phyloP scores from a whole-genome alignment of 2,888 invertebrate genomes.

The Drosophila gaucha region DNA sequence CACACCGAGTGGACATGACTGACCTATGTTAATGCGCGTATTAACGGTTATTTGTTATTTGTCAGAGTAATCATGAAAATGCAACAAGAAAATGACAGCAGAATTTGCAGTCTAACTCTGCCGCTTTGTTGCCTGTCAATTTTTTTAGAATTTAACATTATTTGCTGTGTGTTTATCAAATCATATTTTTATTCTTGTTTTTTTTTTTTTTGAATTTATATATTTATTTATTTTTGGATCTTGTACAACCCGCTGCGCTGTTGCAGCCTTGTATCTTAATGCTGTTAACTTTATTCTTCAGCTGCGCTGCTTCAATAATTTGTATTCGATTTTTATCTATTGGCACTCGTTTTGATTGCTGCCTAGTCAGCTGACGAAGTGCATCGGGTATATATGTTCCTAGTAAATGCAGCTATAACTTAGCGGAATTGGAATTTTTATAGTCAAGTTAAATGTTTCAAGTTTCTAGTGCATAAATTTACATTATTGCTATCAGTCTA shows the following conservation, averaged over 20 bases:
- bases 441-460: too few species aligned
- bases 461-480: too few species aligned
- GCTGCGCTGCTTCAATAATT: slow-evolving; percentile 39
- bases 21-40: slow-evolving; percentile 70
- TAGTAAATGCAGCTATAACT: too few species aligned
- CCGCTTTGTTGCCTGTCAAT: slow-evolving; percentile 58
- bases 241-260: slow-evolving; percentile 25
- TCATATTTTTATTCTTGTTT: slow-evolving; percentile 20
- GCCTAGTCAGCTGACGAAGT: background rate
- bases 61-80: slow-evolving; percentile 61
- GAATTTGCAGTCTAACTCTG: slow-evolving; percentile 34
- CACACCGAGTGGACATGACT: slow-evolving; percentile 57
- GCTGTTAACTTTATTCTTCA: slow-evolving; percentile 47
- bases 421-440: too few species aligned
- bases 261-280: slow-evolving; percentile 49
- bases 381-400: slow-evolving; percentile 7
- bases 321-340: slow-evolving; percentile 47
- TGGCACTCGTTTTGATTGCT: slow-evolving; percentile 32
- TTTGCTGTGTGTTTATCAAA: slow-evolving; percentile 59
- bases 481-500: too few species aligned
- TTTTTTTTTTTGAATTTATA: slow-evolving; percentile 4
- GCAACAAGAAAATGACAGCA: slow-evolving; percentile 56
- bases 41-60: slow-evolving; percentile 73
- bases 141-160: slow-evolving; percentile 59
- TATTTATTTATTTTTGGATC: background rate